These are phyloP conservation scores for Amphipyra tragopoginis DNA, from an alignment of 2,888 invertebrate genomes.

Conservation along the genomic window DNA sequence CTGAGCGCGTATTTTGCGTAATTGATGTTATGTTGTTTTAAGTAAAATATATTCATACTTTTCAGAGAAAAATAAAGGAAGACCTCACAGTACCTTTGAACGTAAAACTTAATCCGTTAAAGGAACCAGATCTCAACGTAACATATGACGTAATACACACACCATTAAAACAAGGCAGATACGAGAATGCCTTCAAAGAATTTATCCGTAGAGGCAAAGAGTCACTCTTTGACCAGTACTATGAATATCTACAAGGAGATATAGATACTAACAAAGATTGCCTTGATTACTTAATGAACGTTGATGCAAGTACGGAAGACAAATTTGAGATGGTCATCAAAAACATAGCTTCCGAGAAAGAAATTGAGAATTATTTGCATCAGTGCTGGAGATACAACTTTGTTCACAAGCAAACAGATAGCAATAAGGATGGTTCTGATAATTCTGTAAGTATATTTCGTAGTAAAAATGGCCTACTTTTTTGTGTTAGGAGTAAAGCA, in stretches of 20 bases:
- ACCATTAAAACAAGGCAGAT: constrained; percentile 75
- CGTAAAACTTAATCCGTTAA: constrained; percentile 71
- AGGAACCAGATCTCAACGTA: constrained; percentile 76
- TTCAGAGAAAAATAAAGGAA: constrained; percentile 79
- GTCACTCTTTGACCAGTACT: constrained; percentile 78
- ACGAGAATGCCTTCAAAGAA: constrained; percentile 80
- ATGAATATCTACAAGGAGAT: constrained; percentile 63
- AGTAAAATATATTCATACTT: constrained; percentile 11
- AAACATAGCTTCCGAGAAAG: constrained; percentile 75
- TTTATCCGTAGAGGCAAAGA: constrained; percentile 83
- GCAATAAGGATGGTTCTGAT: constrained; percentile 65
- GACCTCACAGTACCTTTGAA: constrained; percentile 77
- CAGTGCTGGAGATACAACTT: constrained; percentile 84
- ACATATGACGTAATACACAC: constrained; percentile 77
- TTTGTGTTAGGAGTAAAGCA: too few species aligned
- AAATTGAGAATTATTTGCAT: constrained; percentile 80
- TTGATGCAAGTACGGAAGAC: constrained; percentile 81
- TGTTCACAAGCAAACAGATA: constrained; percentile 70
- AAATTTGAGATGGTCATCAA: constrained; percentile 80
- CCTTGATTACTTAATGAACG: constrained; percentile 75
- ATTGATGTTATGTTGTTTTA: too few species aligned
- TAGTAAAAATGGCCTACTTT: neutral
- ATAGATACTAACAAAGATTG: constrained; percentile 64
- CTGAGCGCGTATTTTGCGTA: too few species aligned
- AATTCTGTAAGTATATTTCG: constrained; percentile 65